Evolutionary conservation across 2,888 invertebrate genomes (phyloP), one percentile per base, ranked within the genome.

Genomic region (Boloria euphrosyne): DNA sequence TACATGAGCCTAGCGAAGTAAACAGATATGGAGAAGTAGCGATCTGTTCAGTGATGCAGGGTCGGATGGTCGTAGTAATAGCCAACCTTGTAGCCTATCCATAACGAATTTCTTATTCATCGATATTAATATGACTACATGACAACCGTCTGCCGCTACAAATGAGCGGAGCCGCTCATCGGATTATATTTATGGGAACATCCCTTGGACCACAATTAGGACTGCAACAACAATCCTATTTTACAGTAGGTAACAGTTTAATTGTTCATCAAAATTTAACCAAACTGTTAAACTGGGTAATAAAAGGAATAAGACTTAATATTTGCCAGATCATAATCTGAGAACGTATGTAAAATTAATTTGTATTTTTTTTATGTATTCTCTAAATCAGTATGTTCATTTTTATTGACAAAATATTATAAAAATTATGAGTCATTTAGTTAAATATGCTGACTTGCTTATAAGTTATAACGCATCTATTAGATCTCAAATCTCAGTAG

Each of bases 91-190:
- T 92, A 91, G 75, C 80, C 83, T 87, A 90, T 91, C 87, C 86
- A 91, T 91, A 89, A 90, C 89, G 85, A 86, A 90, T 90, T 90
- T 92, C 88, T 90, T 90, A 92, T 91, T 90, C 91, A 91, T 92
- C 90, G 90, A 89, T 89, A 89, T 90, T 89, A 90, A 90, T 90
- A 87, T 84, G 81, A 80, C 77, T 85, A 90, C 91, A 91, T 86
- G 90, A 90, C 90, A 88, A 87, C 87, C 89, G 84, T 86, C 84
- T 82, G 86, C 81, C 85, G 83, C 78, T 89, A 92, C 91, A 90
- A 90, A 92, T 91, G 90, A 88, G 86, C 82, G 82, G 78, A 80
- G 82, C 83, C 84, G 84, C 83, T 87, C 87, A 83, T 84, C 83
- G 79, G 86, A 85, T 87, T 87, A 87, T 87, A 89, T 90, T 90